phyloP scores from a whole-genome alignment of 2,113 vertebrate species.

The Hippocampus barbouri region DNA sequence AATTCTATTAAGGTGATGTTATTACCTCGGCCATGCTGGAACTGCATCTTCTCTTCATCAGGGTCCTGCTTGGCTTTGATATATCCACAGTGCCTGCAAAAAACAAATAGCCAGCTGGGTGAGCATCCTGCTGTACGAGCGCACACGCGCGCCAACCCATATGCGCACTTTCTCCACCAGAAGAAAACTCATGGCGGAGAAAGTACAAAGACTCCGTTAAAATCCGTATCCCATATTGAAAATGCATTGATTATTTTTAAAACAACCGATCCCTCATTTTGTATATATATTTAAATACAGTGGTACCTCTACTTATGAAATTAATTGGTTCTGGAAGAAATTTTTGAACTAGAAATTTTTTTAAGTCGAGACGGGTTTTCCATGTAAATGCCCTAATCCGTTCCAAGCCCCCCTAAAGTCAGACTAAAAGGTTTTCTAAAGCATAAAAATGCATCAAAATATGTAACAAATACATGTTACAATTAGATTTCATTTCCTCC shows the following conservation, averaged over 20 bases:
- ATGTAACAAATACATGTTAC: no score
- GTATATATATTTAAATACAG: no score
- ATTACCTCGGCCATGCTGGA: slow-evolving; percentile 78
- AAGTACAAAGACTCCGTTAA: neutral
- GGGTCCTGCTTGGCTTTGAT: slow-evolving; percentile 83
- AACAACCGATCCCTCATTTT: neutral
- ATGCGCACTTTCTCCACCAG: neutral
- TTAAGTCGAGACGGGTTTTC: no score
- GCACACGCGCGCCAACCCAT: neutral
- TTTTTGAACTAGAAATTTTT: no score
- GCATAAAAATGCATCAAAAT: no score
- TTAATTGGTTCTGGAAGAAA: no score
- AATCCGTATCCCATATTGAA: no score
- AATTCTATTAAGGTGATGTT: neutral
- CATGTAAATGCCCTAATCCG: no score
- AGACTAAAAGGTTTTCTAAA: no score
- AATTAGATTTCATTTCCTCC: slow-evolving; percentile 13
- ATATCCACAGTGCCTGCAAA: slow-evolving; percentile 78
- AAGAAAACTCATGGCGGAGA: neutral
- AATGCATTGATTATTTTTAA: neutral
- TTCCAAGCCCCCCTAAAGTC: no score
- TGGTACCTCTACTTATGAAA: no score
- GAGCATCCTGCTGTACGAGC: neutral
- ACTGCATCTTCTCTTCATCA: slow-evolving; percentile 82
- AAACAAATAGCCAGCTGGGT: slow-evolving; percentile 21